These are phyloP conservation scores for Psittacus erithacus DNA, from an alignment of 2,113 vertebrate species.

Conservation along the genomic window DNA sequence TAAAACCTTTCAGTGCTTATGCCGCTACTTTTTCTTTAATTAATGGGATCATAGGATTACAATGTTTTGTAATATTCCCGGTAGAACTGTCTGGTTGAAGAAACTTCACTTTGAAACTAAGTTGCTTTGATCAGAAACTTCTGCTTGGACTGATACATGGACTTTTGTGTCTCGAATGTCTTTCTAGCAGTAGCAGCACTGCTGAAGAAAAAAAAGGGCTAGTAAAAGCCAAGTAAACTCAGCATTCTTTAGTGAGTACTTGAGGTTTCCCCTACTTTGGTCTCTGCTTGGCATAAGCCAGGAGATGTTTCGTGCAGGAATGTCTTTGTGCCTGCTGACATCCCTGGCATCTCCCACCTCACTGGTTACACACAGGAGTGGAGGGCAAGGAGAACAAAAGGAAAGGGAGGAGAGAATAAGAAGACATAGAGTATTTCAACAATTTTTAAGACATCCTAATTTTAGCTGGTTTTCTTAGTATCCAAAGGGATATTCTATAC, in stretches of 20 bases:
- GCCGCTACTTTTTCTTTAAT: neutral
- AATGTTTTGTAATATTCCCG: neutral
- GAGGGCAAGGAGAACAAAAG: neutral
- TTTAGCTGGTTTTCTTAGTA: neutral
- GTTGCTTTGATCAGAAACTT: neutral
- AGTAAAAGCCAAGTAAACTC: neutral
- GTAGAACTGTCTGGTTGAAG: neutral
- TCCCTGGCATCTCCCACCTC: neutral
- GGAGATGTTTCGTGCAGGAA: neutral
- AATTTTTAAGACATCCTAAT: neutral
- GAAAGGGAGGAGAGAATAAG: neutral
- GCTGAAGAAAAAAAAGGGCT: neutral
- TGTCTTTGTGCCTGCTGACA: neutral
- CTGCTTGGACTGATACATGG: neutral
- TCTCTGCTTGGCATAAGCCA: neutral
- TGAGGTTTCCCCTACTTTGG: neutral
- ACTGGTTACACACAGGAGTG: neutral
- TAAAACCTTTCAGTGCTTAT: neutral
- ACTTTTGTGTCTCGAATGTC: neutral
- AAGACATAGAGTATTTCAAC: neutral
- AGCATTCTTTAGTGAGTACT: fast-evolving
- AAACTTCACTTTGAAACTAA: neutral
- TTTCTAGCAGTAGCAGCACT: neutral
- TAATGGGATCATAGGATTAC: neutral
- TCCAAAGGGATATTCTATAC: neutral